Evolutionary conservation across 2,888 invertebrate species (phyloP).

Genomic region (Melieria crassipennis): DNA sequence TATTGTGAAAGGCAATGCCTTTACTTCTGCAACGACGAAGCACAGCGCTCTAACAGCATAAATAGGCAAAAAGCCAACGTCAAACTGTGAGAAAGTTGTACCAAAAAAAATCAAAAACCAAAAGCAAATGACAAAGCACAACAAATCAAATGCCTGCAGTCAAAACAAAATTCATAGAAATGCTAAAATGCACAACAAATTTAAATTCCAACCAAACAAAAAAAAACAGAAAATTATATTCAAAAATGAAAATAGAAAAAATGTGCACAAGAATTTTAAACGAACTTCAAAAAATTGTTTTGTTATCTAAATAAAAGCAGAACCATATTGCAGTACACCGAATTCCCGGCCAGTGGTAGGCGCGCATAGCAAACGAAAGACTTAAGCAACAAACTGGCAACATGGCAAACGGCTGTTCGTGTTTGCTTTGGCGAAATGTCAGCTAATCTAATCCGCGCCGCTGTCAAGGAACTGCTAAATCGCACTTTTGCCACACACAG

Average conservation of each 20-base stretch:
- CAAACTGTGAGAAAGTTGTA: conserved; percentile 1
- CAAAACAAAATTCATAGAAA: no score
- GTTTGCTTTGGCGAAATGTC: conserved; percentile 8
- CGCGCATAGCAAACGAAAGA: background rate
- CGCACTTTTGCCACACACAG: background rate
- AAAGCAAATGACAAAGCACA: background rate
- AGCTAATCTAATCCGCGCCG: conserved; percentile 24
- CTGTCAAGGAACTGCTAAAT: conserved; percentile 19
- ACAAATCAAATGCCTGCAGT: background rate
- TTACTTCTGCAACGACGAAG: background rate
- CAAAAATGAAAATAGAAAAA: no score
- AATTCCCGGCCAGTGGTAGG: no score
- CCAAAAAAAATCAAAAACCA: conserved; percentile 2
- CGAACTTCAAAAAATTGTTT: no score
- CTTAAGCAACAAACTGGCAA: background rate
- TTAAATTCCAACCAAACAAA: no score
- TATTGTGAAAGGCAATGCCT: background rate
- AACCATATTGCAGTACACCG: no score
- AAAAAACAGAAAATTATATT: no score
- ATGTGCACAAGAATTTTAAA: no score
- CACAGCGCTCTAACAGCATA: background rate
- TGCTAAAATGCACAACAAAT: no score
- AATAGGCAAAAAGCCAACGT: background rate
- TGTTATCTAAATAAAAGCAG: no score
- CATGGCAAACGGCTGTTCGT: no score